Conservation (phyloP, 2,888 invertebrate species). For the Thyatira batis region DNA sequence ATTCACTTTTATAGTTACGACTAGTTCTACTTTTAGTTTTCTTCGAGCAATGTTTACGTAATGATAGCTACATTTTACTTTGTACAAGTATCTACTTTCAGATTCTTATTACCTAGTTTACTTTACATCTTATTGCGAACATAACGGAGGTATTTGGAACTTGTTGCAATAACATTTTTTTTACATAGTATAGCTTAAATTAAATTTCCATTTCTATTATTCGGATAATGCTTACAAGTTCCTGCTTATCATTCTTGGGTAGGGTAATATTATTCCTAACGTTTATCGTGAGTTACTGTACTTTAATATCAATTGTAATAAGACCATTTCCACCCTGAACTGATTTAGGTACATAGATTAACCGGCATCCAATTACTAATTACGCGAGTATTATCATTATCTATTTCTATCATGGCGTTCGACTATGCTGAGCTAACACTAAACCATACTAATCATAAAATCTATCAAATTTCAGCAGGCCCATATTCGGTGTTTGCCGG, state of each 20-base stretch:
- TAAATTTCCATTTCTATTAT: neutral
- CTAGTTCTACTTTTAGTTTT: neutral
- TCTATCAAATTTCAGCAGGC: conserved; percentile 56
- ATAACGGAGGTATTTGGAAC: neutral
- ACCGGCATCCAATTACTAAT: too few species aligned
- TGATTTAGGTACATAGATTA: too few species aligned
- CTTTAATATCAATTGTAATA: too few species aligned
- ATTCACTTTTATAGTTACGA: neutral
- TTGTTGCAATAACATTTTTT: neutral
- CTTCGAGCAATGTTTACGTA: neutral
- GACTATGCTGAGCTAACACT: neutral
- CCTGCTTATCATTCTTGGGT: neutral
- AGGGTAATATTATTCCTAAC: too few species aligned
- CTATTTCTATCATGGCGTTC: neutral
- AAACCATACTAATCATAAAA: too few species aligned
- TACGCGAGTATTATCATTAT: too few species aligned
- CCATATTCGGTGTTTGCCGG: conserved; percentile 74
- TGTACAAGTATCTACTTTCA: neutral
- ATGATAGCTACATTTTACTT: neutral
- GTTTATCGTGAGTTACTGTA: too few species aligned
- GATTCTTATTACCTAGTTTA: neutral
- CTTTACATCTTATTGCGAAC: neutral
- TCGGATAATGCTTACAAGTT: neutral
- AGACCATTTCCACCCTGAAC: too few species aligned
- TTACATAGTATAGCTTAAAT: neutral